Evolutionary conservation across 1,140 invertebrate species (phyloP).

Genomic region (Thereuonema tuberculata): DNA sequence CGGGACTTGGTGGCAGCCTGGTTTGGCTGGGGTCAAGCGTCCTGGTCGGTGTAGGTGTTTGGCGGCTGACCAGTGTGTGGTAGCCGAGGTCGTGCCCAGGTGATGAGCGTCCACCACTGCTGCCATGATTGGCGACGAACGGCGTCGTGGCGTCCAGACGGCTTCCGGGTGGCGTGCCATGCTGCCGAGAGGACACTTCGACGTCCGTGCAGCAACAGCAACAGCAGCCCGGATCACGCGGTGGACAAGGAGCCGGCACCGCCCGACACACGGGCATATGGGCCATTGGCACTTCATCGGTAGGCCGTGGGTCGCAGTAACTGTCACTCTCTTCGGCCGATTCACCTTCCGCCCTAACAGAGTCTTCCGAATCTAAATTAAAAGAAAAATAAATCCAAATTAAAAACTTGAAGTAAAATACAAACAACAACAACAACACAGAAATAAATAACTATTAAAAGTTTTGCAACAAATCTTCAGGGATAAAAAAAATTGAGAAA

Average conservation of each 20-base stretch:
- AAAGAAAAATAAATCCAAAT: neutral
- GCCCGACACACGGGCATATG: neutral
- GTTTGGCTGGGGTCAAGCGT: slow-evolving; percentile 10
- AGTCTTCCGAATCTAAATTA: neutral
- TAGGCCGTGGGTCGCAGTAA: neutral
- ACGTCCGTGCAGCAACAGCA: neutral
- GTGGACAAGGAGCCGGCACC: neutral
- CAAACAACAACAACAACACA: no score
- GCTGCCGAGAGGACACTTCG: no score
- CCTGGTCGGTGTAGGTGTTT: slow-evolving; percentile 26
- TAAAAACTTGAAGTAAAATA: no score
- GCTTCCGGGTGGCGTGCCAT: neutral
- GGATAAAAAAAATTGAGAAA: no score
- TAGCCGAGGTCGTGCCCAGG: slow-evolving; percentile 57
- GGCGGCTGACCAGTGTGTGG: slow-evolving; percentile 50
- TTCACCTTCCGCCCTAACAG: neutral
- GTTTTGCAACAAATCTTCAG: no score
- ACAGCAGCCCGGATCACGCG: neutral
- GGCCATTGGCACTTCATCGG: neutral
- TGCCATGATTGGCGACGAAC: no score
- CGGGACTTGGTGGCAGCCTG: slow-evolving; percentile 4
- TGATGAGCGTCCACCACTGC: slow-evolving; percentile 19
- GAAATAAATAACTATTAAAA: no score
- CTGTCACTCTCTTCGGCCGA: neutral
- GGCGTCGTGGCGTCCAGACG: neutral